Evolutionary conservation across 92 coral and sea anemone species (phyloP), one percentile per base, ranked within the genome.

Genomic region (Epizoanthus illoricatus): DNA sequence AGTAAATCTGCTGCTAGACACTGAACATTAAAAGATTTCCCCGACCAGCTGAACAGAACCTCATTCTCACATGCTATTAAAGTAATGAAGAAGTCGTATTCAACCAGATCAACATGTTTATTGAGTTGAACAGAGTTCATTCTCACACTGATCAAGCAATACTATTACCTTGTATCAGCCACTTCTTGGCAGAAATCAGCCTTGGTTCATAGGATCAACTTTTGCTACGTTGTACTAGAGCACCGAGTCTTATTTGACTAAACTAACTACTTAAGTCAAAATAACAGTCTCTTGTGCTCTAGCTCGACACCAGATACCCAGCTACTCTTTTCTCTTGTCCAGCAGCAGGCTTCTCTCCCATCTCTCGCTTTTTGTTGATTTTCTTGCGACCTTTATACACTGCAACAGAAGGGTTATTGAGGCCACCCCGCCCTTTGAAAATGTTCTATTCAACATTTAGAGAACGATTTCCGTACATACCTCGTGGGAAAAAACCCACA

Each of bases 271-370:
- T 41, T 13, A 71, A 71, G 39, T 43, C 76, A 78, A 41, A 62
- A 20, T 23, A 59, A 61, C 23, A 78, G 82, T 78, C 82, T 78
- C 82, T 64, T 23, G 61, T 78, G 82, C 82, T 78, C 82, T 78
- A 78, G 82, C 43, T 3, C 42, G 56, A 67, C 28, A 52, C 52
- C 47, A 20, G 39, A 75, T 39, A 63, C 63, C 71, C 82, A 10
- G 59, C 71, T 59, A 41, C 71, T 78, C 13, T 78, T 11, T 64
- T 76, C 49, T 40, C 60, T 63, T 24, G 54, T 75, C 81, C 81
- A 59, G 17, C 24, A 18, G 45, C 43, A 11, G 41, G 57, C 17
- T 33, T 15, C 36, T 16, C 39, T 55, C 65, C 61, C 47, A 3
- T 76, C 52, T 41, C 56, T 78, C 43, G 4, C 40, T 39, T 39